Conservation (phyloP, 2,888 invertebrate genomes). For the Dioctria linearis region DNA sequence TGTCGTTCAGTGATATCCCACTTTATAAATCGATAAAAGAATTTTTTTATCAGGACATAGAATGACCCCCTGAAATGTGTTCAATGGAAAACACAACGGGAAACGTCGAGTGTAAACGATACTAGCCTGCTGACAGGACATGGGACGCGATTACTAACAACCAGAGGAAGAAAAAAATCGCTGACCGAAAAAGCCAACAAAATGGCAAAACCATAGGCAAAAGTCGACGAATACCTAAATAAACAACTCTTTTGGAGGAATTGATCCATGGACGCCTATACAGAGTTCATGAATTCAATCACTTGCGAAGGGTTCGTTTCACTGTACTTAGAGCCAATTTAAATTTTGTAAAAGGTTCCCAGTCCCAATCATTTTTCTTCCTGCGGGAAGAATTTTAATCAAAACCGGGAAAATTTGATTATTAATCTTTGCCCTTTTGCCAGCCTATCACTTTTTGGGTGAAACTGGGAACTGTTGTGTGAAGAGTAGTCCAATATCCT, state of each 20-base stretch:
- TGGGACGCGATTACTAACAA: conserved; percentile 22
- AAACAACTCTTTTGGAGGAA: conserved; percentile 28
- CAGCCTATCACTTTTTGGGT: not conserved
- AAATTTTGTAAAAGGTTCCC: conserved; percentile 1
- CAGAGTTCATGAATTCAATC: conserved; percentile 30
- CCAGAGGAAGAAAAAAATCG: conserved; percentile 13
- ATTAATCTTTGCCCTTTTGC: conserved; percentile 33
- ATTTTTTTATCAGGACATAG: conserved; percentile 8
- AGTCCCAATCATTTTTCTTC: conserved; percentile 22
- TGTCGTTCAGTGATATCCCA: conserved; percentile 27
- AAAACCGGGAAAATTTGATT: conserved; percentile 37
- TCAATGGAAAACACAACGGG: conserved; percentile 29
- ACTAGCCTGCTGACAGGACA: conserved; percentile 39
- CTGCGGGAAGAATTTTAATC: conserved; percentile 41
- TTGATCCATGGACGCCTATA: conserved; percentile 24
- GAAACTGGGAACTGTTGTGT: not conserved
- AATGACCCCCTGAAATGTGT: conserved; percentile 34
- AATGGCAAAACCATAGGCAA: conserved; percentile 1
- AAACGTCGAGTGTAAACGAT: conserved; percentile 38
- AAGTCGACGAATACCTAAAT: conserved; percentile 30
- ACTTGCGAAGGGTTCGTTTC: conserved; percentile 32
- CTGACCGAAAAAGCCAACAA: conserved; percentile 19
- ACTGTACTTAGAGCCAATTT: conserved; percentile 17
- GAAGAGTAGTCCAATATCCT: not conserved
- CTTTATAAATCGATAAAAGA: conserved; percentile 42